Evolutionary conservation across 2,797 vertebrate genomes (phyloP).

Genomic region (Triplophysa bombifrons): DNA sequence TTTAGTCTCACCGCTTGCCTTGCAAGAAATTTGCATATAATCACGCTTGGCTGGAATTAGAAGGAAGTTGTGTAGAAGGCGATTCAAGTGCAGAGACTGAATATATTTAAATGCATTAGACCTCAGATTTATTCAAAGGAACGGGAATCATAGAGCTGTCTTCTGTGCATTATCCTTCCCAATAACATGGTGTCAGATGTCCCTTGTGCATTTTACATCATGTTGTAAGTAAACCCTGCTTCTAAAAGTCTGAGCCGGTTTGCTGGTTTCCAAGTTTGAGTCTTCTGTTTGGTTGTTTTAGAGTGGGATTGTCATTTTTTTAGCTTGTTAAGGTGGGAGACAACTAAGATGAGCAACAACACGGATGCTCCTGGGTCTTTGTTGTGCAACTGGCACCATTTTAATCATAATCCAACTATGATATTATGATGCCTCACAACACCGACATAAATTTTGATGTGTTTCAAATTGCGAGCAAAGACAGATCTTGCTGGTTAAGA

Average conservation of each 20-base stretch:
- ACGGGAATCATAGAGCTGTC: constrained; percentile 49
- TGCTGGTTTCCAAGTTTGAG: background rate
- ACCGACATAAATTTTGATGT: background rate
- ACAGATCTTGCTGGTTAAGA: too few species aligned
- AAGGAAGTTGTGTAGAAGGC: constrained; percentile 55
- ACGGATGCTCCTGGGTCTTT: background rate
- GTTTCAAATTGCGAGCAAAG: too few species aligned
- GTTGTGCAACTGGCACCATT: background rate
- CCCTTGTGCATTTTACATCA: constrained; percentile 28
- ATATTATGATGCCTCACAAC: background rate
- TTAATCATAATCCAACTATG: background rate
- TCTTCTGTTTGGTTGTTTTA: background rate
- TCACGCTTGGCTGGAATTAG: constrained; percentile 39
- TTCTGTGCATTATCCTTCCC: constrained; percentile 17
- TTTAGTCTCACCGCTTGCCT: constrained; percentile 59
- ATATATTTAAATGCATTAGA: constrained; percentile 67
- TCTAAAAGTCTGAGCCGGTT: background rate
- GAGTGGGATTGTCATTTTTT: too few species aligned
- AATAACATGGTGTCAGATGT: constrained; percentile 21
- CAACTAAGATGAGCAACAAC: too few species aligned
- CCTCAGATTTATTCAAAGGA: constrained; percentile 42
- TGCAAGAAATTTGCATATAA: constrained; percentile 64
- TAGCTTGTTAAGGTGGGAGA: too few species aligned
- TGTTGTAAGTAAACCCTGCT: constrained; percentile 17
- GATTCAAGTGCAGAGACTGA: constrained; percentile 63